Base-by-base conservation (phyloP, 2,113 vertebrate species). In the Labrus mixtus region DNA sequence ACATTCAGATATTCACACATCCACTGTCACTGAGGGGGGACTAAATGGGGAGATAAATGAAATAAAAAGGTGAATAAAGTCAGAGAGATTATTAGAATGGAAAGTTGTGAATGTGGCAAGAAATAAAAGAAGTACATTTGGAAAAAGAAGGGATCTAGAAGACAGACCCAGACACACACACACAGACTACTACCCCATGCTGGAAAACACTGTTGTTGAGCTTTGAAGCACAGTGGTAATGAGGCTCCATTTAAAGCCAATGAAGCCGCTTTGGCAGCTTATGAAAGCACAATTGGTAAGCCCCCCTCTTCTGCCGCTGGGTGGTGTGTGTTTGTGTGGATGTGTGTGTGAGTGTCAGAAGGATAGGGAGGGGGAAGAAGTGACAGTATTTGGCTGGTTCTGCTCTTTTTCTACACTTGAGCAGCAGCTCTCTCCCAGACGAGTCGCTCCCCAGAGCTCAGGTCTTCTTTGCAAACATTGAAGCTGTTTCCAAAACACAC, bases 171-270 rank as follows among this genome's bases (percentile, higher is more conserved):
- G 66, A 46, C 19, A 17, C 17, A 58, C 45, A 56, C 55, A 66
- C 57, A 70, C 25, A 71, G 29, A 55, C 10, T 61, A 19, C 70
- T 62, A 86, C 79, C 80, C 64, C 85, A 82, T 82, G 79, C 83
- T 84, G 87, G 76, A 88, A 86, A 91, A 90, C 69, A 36, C 68
- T 22, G 78, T 89, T 82, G 85, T 90, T 69, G 79, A 81, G 82
- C 87, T 93, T 92, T 93, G 78, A 92, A 90, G 87, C 84, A 53
- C 43, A 79, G 88, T 83, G 90, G 89, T 92, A 92, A 92, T 91
- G 89, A 92, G 89, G 88, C 87, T 89, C 87, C 82, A 86, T 90
- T 91, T 87, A 91, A 88, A 86, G 79, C 84, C 86, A 88, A 89
- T 87, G 91, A 92, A 87, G 85, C 78, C 58, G 70, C 83, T 89